Base-by-base conservation (phyloP, 1,140 invertebrate genomes). In the Penaeus indicus region DNA sequence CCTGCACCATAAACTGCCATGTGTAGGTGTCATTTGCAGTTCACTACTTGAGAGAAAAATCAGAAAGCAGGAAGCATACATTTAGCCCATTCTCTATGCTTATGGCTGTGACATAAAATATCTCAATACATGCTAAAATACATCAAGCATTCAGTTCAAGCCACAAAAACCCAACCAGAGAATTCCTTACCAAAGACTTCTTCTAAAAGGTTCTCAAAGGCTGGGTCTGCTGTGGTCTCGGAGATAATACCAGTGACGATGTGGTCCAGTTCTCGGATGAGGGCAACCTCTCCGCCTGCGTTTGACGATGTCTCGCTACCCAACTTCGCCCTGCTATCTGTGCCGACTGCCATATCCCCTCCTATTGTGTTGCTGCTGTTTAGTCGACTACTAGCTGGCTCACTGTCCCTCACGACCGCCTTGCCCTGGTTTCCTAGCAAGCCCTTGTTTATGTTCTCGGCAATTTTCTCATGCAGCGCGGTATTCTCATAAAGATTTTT, bases 401-500 rank as follows among this genome's bases (percentile, higher is more conserved):
- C 64, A 32, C 22, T 78, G 21, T n/a, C 47, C 67, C 67, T 21
- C 21, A 8, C 19, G 0, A 25, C 25, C 13, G 22, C 25, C 81
- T 84, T 88, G 27, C 61, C 72, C 82, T 88, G 87, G 38, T 61
- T 84, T 22, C 62, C 63, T 25, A 84, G 67, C 21, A 84, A 80
- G 3, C 87, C 82, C 16, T 80, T 67, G 61, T 88, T 88, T 4
- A 88, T 88, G 18, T 82, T 88, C 27, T 83, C 87, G 75, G 87
- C 87, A 47, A 88, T 88, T 72, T 88, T 88, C 25, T 88, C 87
- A 60, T 88, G 87, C 25, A 88, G 87, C 1, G 87, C 87, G 25
- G 87, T 88, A n/a, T 88, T 88, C 54, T 88, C 87, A 84, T 83
- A 88, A 22, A 88, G 61, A 32, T 88, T 88, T 47, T 88, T 88